Percentiles rank a stretch among this genome's conserved stretches.
Evolutionary conservation across 2,888 invertebrate genomes (phyloP).

Genomic region (Tinea semifulvella): DNA sequence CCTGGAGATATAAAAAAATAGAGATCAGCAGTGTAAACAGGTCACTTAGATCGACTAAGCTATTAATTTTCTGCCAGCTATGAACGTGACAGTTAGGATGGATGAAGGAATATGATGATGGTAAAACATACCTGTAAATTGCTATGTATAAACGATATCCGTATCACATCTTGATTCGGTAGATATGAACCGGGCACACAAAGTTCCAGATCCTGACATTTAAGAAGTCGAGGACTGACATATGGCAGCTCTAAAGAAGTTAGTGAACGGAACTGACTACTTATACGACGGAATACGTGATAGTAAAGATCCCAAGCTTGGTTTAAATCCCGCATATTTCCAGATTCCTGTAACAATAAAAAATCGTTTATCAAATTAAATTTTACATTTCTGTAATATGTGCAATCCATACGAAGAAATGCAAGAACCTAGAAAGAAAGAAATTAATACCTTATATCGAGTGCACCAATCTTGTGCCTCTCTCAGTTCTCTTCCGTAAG

Average conservation of each 20-base stretch:
- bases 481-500: constrained; percentile 92
- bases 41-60: too few species aligned
- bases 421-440: too few species aligned
- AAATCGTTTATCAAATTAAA: constrained; percentile 39
- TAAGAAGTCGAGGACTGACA: constrained; percentile 89
- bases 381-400: not conserved
- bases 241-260: constrained; percentile 92
- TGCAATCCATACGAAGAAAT: too few species aligned
- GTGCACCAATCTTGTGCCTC: constrained; percentile 94
- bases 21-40: too few species aligned
- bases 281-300: constrained; percentile 96
- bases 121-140: constrained; percentile 76
- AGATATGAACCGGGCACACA: constrained; percentile 99
- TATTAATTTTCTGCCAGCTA: too few species aligned
- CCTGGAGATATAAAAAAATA: too few species aligned
- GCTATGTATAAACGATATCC: constrained; percentile 88
- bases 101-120: too few species aligned
- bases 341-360: constrained; percentile 74
- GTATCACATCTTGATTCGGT: constrained; percentile 85
- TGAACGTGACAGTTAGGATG: too few species aligned
- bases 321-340: constrained; percentile 90
- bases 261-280: constrained; percentile 91
- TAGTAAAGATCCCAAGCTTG: constrained; percentile 99
- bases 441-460: constrained; percentile 68
- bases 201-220: constrained; percentile 89